These are phyloP conservation scores for Mnemiopsis leidyi DNA, from an alignment of 37 sponge, comb jelly and placozoan species.

Conservation along the genomic window DNA sequence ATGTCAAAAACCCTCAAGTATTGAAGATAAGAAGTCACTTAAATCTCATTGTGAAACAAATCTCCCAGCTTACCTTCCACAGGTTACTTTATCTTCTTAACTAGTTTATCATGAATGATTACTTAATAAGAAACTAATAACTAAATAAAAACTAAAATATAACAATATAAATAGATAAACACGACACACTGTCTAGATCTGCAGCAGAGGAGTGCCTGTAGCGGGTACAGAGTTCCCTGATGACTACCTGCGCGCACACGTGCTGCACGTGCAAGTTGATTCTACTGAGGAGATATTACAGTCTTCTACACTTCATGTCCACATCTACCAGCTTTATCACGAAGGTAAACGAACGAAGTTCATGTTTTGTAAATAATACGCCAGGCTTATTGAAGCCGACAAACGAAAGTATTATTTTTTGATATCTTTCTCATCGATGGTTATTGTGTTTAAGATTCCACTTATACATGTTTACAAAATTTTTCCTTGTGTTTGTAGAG, in stretches of 20 bases:
- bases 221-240: not conserved
- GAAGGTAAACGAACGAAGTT: too few relatives aligned
- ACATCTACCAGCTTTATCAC: slow-evolving; percentile 54
- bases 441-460: too few relatives aligned
- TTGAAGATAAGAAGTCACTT: slow-evolving; percentile 1
- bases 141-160: too few relatives aligned
- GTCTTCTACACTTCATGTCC: not conserved
- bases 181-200: too few relatives aligned
- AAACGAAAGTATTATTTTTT: too few relatives aligned
- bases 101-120: too few relatives aligned
- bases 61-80: not conserved
- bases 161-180: too few relatives aligned
- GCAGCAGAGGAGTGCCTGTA: not conserved
- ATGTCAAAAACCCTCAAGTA: slow-evolving; percentile 12
- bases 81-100: not conserved
- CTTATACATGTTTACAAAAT: too few relatives aligned
- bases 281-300: not conserved
- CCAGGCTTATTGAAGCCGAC: too few relatives aligned
- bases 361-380: too few relatives aligned
- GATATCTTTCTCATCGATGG: too few relatives aligned
- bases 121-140: too few relatives aligned
- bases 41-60: not conserved
- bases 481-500: not conserved
- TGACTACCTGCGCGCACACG: slow-evolving; percentile 35
- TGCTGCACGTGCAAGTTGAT: slow-evolving; percentile 41